Conservation (phyloP, 1,140 invertebrate genomes). For the Pogonognathellus flavescens region DNA sequence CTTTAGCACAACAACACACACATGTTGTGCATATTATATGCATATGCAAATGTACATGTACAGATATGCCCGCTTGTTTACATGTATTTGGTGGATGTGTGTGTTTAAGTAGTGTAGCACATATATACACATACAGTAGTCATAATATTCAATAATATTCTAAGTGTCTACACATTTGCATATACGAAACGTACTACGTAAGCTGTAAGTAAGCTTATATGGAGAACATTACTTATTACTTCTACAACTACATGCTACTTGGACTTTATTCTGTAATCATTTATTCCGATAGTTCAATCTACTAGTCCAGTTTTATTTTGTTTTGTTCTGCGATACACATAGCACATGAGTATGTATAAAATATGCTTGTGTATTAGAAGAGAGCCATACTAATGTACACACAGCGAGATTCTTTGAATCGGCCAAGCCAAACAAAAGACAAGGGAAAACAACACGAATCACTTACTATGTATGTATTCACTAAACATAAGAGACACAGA, state of each 20-base stretch:
- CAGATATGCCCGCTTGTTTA: conserved; percentile 3
- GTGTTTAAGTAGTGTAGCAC: background rate
- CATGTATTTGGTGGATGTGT: background rate
- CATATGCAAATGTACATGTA: background rate
- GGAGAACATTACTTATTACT: conserved; percentile 3
- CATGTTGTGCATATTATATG: conserved; percentile 10
- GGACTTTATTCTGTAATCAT: conserved; percentile 24
- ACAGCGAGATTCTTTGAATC: conserved; percentile 32
- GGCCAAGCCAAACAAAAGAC: background rate
- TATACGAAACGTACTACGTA: too few species aligned
- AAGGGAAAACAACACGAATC: conserved; percentile 23
- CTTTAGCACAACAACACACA: background rate
- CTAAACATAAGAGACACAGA: conserved; percentile 47
- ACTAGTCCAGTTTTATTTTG: conserved; percentile 35
- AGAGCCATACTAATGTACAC: background rate
- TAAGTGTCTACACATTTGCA: too few species aligned
- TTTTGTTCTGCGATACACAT: conserved; percentile 16
- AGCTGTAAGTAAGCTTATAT: background rate
- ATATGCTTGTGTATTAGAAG: too few species aligned
- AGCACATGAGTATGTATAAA: background rate
- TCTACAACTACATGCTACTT: background rate
- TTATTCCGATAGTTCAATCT: conserved; percentile 39
- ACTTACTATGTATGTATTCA: conserved; percentile 50
- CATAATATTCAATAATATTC: too few species aligned
- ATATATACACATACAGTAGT: background rate